A percentile compares a stretch with the other conserved stretches of the same genome.
Evolutionary conservation across 2,113 vertebrate species (phyloP).

Genomic region (Heterotilapia buettikoferi): DNA sequence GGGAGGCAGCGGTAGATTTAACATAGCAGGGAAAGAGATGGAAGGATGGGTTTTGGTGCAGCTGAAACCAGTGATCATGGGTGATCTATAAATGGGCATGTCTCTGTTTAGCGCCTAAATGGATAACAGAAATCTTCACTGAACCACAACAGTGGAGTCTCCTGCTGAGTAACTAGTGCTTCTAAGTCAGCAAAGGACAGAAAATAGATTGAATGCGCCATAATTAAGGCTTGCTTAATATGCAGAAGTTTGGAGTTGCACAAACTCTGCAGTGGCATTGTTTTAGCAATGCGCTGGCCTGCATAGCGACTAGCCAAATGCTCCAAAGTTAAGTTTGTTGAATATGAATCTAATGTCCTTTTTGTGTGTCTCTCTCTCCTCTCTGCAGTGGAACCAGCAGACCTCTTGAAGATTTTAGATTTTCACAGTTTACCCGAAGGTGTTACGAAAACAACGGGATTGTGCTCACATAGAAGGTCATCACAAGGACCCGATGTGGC

Average conservation of each 20-base stretch:
- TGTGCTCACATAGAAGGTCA: constrained; percentile 84
- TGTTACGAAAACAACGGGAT: constrained; percentile 86
- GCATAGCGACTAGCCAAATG: background rate
- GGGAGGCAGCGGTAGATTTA: constrained; percentile 28
- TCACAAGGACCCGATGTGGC: constrained; percentile 89
- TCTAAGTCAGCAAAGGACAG: constrained; percentile 30
- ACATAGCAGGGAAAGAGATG: constrained; percentile 3
- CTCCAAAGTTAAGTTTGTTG: background rate
- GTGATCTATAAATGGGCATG: constrained; percentile 50
- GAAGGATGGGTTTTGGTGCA: constrained; percentile 11
- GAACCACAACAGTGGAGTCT: background rate
- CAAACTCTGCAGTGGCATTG: background rate
- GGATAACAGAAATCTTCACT: constrained; percentile 26
- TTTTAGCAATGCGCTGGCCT: background rate
- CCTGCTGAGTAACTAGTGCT: constrained; percentile 7
- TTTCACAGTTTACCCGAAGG: constrained; percentile 95
- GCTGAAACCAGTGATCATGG: constrained; percentile 43
- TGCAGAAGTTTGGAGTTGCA: background rate
- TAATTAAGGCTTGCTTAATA: background rate
- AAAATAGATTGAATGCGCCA: background rate
- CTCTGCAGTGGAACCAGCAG: constrained; percentile 82
- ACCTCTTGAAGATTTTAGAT: constrained; percentile 97
- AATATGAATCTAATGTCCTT: background rate
- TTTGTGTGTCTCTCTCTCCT: background rate
- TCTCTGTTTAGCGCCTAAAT: constrained; percentile 42